phyloP scores from a whole-genome alignment of 1,140 invertebrate genomes.

The Oryctes rhinoceros region DNA sequence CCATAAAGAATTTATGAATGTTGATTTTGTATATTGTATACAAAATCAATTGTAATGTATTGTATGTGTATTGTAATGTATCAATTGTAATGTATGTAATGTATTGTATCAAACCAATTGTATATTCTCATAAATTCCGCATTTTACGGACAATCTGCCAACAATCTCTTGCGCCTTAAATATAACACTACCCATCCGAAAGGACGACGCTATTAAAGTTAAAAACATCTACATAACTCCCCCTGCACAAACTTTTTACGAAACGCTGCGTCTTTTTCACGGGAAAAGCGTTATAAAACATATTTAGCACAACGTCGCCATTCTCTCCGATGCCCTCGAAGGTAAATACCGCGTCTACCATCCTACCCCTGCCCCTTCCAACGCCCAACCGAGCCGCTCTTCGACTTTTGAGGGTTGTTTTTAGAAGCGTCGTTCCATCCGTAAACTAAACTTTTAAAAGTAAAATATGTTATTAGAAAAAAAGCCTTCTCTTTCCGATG shows the following conservation, averaged over 20 bases:
- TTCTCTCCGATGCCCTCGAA: neutral
- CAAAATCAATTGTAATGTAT: too few species aligned
- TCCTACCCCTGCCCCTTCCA: neutral
- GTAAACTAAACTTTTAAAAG: slow-evolving; percentile 22
- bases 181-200: neutral
- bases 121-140: too few species aligned
- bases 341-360: neutral
- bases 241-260: neutral
- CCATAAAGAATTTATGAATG: too few species aligned
- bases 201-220: neutral
- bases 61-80: too few species aligned
- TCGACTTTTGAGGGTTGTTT: neutral
- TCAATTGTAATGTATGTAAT: too few species aligned
- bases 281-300: neutral
- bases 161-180: neutral
- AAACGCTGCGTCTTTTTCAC: neutral
- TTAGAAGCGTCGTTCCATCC: neutral
- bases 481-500: neutral
- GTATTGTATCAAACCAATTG: too few species aligned
- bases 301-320: neutral
- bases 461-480: slow-evolving; percentile 20
- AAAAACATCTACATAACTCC: neutral
- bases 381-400: neutral
- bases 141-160: neutral
- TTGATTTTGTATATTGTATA: too few species aligned